Evolutionary conservation across 2,888 invertebrate species (phyloP).

Genomic region (Drosophila anomalata): DNA sequence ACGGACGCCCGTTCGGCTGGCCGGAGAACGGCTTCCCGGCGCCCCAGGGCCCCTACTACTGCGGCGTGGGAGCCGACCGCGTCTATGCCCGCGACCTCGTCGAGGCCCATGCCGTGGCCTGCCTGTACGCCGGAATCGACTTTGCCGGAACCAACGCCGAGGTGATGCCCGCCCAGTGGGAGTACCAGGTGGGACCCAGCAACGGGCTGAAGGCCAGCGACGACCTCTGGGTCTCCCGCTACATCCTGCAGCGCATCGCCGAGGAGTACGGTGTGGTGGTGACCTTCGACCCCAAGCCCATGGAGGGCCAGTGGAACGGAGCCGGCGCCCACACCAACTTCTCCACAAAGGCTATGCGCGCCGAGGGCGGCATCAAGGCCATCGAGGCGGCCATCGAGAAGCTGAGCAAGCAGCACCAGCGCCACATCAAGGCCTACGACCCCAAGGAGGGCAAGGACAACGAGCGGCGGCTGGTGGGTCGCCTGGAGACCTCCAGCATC

Average conservation of each 20-base stretch:
- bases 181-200: slow-evolving; percentile 87
- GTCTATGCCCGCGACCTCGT: slow-evolving; percentile 92
- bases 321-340: slow-evolving; percentile 97
- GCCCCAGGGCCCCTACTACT: slow-evolving; percentile 92
- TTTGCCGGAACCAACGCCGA: slow-evolving; percentile 92
- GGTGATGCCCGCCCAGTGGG: slow-evolving; percentile 93
- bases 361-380: slow-evolving; percentile 87
- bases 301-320: slow-evolving; percentile 94
- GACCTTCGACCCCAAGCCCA: slow-evolving; percentile 86
- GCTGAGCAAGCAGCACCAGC: slow-evolving; percentile 88
- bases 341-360: slow-evolving; percentile 93
- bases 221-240: slow-evolving; percentile 87
- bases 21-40: slow-evolving; percentile 88
- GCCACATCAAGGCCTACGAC: slow-evolving; percentile 92
- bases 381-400: slow-evolving; percentile 91
- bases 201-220: slow-evolving; percentile 86
- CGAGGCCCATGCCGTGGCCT: slow-evolving; percentile 89
- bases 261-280: slow-evolving; percentile 87
- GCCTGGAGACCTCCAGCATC: slow-evolving; percentile 89
- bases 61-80: slow-evolving; percentile 91
- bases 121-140: slow-evolving; percentile 91
- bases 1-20: slow-evolving; percentile 89
- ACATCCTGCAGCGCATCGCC: slow-evolving; percentile 86
- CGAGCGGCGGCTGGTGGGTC: slow-evolving; percentile 89
- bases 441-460: slow-evolving; percentile 91